Percentiles rank a stretch among this genome's conserved stretches.
Evolutionary conservation across 1,140 invertebrate species (phyloP).

Genomic region (Calosoma granatense): DNA sequence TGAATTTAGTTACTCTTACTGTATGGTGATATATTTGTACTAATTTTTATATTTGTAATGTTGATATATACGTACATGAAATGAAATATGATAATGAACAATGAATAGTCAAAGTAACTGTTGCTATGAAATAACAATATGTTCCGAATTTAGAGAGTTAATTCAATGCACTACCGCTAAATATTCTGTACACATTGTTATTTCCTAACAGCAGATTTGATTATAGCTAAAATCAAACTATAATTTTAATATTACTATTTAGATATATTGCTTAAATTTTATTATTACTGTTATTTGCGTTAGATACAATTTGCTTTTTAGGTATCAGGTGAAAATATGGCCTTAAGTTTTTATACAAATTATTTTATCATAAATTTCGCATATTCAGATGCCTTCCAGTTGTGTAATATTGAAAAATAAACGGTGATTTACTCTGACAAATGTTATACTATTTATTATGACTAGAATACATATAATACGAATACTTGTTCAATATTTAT

Average conservation of each 20-base stretch:
- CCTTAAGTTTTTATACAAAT: slow-evolving; percentile 5
- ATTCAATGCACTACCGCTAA: no score
- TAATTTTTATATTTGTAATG: slow-evolving; percentile 1
- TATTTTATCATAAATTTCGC: slow-evolving; percentile 1
- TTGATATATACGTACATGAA: no score
- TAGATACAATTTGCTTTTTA: slow-evolving; percentile 5
- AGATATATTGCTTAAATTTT: slow-evolving; percentile 8
- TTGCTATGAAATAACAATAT: background rate
- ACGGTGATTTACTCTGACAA: background rate
- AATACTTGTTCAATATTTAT: background rate
- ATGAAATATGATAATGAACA: no score
- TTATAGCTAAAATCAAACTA: background rate
- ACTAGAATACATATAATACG: background rate
- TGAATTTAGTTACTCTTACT: no score
- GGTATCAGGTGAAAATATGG: slow-evolving; percentile 7
- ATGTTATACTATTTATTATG: background rate
- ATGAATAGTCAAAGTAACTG: background rate
- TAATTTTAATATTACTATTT: slow-evolving; percentile 2
- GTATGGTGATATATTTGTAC: background rate
- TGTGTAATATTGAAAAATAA: slow-evolving; percentile 7
- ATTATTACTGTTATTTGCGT: background rate
- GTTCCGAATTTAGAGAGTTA: background rate
- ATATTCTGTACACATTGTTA: no score
- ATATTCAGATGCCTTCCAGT: slow-evolving; percentile 1
- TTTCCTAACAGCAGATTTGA: no score